Evolutionary conservation across 53 echinoderm and acorn worm genomes (phyloP).

Genomic region (Zoroaster sp.): DNA sequence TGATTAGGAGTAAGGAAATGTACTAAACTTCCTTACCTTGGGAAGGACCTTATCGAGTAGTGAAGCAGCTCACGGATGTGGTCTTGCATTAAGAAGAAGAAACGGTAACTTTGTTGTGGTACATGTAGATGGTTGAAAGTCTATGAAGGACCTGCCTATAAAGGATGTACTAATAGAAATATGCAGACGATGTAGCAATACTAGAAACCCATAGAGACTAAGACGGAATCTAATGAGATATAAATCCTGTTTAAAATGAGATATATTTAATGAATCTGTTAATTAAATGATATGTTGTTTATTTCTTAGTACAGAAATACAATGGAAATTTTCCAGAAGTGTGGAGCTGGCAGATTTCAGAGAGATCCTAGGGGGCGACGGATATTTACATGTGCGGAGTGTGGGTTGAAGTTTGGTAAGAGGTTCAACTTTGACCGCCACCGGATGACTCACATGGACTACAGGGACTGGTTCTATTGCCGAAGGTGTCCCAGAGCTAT

Average conservation of each 20-base stretch:
- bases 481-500: background rate
- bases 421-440: background rate
- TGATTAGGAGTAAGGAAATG: background rate
- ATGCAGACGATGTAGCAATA: background rate
- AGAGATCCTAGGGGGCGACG: background rate
- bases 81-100: background rate
- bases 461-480: too few species aligned
- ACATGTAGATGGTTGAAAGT: background rate
- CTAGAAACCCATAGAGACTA: background rate
- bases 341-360: background rate
- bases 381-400: background rate
- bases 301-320: too few species aligned
- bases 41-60: conserved; percentile 21
- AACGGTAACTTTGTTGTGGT: background rate
- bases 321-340: too few species aligned
- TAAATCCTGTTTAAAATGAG: background rate
- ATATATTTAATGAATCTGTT: too few species aligned
- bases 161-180: background rate
- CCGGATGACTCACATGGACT: background rate
- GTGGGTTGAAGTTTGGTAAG: too few species aligned
- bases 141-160: background rate
- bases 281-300: too few species aligned
- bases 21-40: conserved; percentile 15
- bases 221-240: background rate
- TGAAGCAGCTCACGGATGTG: conserved; percentile 6